phyloP scores from a whole-genome alignment of 23 tunicate species.

The Trididemnum clinides region DNA sequence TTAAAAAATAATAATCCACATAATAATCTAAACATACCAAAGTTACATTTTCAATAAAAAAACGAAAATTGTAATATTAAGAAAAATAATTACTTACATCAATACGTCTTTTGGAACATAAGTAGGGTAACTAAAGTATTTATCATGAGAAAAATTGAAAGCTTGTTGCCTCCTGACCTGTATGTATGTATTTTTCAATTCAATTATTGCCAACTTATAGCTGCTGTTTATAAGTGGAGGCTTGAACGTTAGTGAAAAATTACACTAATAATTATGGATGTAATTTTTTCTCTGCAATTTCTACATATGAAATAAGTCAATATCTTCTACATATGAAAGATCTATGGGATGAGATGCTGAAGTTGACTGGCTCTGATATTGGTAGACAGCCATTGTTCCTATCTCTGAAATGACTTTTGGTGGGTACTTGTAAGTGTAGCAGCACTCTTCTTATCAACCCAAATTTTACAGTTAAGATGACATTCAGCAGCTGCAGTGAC shows the following conservation, averaged over 20 bases:
- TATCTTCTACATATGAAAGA: too few species aligned
- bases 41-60: background rate
- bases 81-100: background rate
- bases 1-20: too few species aligned
- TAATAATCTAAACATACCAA: background rate
- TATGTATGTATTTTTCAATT: background rate
- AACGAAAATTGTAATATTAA: background rate
- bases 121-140: background rate
- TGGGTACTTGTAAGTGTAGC: too few species aligned
- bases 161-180: background rate
- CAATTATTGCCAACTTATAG: background rate
- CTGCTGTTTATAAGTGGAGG: background rate
- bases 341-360: too few species aligned
- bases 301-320: background rate
- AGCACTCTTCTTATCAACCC: too few species aligned
- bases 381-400: too few species aligned
- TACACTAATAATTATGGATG: background rate
- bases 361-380: too few species aligned
- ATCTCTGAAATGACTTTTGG: too few species aligned
- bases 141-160: background rate
- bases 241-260: background rate
- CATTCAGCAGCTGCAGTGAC: too few species aligned
- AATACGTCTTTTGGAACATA: background rate
- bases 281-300: background rate
- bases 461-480: too few species aligned